Percentiles rank a stretch among this genome's conserved stretches.
phyloP scores from a whole-genome alignment of 1,140 invertebrate genomes.

The Aethina tumida region DNA sequence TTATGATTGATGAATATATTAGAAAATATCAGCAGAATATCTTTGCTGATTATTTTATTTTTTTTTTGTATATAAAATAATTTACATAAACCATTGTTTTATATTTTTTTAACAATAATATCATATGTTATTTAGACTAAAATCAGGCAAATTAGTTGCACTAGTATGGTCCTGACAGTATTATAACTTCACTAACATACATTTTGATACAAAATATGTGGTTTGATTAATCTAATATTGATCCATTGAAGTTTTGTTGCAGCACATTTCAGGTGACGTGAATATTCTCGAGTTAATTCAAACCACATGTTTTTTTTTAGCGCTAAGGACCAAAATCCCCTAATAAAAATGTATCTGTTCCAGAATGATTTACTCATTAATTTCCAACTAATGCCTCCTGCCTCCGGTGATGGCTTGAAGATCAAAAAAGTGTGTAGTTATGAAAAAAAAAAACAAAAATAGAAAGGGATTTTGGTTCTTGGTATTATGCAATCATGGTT shows the following conservation, averaged over 20 bases:
- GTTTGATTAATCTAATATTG: not conserved
- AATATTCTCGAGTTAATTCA: not conserved
- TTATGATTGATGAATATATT: not conserved
- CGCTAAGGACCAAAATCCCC: conserved; percentile 36
- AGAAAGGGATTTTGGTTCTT: conserved; percentile 28
- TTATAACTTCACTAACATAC: not conserved
- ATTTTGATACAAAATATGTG: not conserved
- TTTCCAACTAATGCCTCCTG: conserved; percentile 26
- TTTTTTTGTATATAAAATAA: no score
- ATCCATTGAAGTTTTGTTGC: not conserved
- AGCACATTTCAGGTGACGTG: not conserved
- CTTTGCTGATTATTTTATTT: no score
- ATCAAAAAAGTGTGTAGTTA: conserved; percentile 14
- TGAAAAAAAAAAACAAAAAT: conserved; percentile 14
- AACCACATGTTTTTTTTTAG: conserved; percentile 4
- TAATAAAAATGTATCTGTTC: conserved; percentile 32
- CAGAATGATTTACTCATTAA: conserved; percentile 38
- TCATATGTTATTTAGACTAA: no score
- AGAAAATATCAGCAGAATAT: no score
- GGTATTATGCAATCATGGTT: conserved; percentile 14
- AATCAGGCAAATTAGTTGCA: not conserved
- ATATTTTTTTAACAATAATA: no score
- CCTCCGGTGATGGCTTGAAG: conserved; percentile 8
- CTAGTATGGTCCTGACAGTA: conserved; percentile 1
- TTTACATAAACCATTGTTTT: no score